These are phyloP conservation scores for Etia nguti DNA, from an alignment of 2,113 vertebrate genomes.

Conservation along the genomic window DNA sequence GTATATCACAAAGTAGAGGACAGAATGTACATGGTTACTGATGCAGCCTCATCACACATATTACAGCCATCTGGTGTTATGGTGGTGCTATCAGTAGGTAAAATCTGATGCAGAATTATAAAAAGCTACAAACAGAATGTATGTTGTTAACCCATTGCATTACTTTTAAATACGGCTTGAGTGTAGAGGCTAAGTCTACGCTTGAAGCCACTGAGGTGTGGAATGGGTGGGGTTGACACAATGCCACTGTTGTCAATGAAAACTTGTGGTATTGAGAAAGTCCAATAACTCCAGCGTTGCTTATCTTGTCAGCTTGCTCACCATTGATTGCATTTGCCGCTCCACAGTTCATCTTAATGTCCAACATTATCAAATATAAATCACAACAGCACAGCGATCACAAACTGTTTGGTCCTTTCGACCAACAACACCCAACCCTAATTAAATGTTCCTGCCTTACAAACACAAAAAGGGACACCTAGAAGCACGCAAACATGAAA, in stretches of 20 bases:
- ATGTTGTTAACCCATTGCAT: neutral
- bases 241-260: neutral
- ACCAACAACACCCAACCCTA: neutral
- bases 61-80: neutral
- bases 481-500: neutral
- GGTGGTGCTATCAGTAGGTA: neutral
- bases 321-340: neutral
- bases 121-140: neutral
- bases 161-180: neutral
- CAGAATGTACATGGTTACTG: neutral
- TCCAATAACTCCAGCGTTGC: neutral
- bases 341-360: neutral
- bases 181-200: neutral
- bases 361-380: neutral
- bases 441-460: neutral
- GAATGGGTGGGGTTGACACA: neutral
- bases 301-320: neutral
- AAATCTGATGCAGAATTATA: neutral
- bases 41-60: neutral
- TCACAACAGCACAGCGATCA: neutral
- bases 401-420: neutral
- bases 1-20: neutral
- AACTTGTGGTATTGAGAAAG: neutral
- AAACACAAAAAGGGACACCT: neutral
- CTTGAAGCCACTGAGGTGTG: neutral